phyloP scores from a whole-genome alignment of 2,797 vertebrate genomes.

The Acomys russatus region DNA sequence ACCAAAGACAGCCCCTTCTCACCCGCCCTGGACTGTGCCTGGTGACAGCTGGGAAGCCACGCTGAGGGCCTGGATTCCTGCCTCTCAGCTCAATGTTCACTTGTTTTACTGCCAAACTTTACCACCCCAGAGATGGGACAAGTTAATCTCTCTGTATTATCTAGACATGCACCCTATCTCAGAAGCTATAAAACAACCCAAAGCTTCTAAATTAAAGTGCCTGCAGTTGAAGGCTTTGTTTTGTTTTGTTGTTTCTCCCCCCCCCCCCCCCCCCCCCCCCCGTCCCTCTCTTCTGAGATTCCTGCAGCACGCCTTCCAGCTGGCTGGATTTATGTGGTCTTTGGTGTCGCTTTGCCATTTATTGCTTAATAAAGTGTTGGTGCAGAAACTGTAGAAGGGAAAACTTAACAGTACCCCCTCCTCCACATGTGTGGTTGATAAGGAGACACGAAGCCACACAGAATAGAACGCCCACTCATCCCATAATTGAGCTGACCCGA shows the following conservation, averaged over 20 bases:
- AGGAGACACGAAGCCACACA: not conserved
- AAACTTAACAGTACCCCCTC: not conserved
- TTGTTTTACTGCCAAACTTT: not conserved
- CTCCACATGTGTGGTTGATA: not conserved
- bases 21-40: fast-evolving
- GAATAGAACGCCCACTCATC: not conserved
- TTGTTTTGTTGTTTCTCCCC: conserved; percentile 27
- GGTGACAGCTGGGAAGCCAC: not conserved
- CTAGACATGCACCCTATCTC: conserved; percentile 43
- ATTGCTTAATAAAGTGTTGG: conserved; percentile 78
- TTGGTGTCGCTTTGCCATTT: conserved; percentile 57
- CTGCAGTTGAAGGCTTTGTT: conserved; percentile 20
- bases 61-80: fast-evolving
- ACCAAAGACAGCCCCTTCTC: not conserved
- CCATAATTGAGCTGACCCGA: not conserved
- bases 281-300: conserved; percentile 22
- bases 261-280: no score
- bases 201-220: conserved; percentile 39
- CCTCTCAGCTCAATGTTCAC: not conserved
- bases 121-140: not conserved
- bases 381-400: conserved; percentile 65
- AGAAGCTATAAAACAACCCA: conserved; percentile 34
- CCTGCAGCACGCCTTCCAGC: not conserved
- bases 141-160: conserved; percentile 51
- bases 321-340: conserved; percentile 47